These are phyloP conservation scores for Drosophila yakuba DNA, from an alignment of 1,140 invertebrate genomes.

Conservation along the genomic window DNA sequence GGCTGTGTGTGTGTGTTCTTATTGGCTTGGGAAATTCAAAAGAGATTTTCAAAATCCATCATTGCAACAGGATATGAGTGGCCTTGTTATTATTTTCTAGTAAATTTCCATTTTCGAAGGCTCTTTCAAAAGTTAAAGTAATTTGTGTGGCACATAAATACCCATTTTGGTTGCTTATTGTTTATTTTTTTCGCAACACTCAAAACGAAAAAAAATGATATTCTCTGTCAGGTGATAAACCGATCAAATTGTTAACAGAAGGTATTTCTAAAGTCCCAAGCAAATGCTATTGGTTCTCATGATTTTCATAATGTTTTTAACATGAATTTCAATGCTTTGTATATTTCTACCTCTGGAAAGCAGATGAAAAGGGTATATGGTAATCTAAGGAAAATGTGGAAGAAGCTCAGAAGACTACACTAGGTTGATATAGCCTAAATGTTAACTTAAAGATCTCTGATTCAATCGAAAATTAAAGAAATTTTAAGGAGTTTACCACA, in stretches of 20 bases:
- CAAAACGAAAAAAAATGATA: slow-evolving; percentile 9
- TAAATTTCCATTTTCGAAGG: background rate
- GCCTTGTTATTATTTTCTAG: background rate
- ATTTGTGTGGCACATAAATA: background rate
- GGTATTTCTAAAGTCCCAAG: slow-evolving; percentile 4
- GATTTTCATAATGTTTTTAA: slow-evolving; percentile 30
- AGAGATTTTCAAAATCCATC: too few species aligned
- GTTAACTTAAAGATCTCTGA: background rate
- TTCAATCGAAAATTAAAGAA: too few species aligned
- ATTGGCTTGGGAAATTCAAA: too few species aligned
- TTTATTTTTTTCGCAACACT: slow-evolving; percentile 23
- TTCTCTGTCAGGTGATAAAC: slow-evolving; percentile 23
- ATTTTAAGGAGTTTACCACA: background rate
- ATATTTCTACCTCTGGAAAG: slow-evolving; percentile 6
- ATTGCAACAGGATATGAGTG: background rate
- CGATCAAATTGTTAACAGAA: slow-evolving; percentile 9
- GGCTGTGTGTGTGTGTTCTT: too few species aligned
- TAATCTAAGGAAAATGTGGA: background rate
- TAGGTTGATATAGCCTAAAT: too few species aligned
- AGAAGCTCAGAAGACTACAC: too few species aligned
- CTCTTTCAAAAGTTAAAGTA: background rate
- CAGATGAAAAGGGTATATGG: background rate
- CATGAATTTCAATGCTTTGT: slow-evolving; percentile 65
- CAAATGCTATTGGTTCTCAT: slow-evolving; percentile 25
- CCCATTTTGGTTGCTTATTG: background rate